Evolutionary conservation across 2,888 invertebrate genomes (phyloP).

Genomic region (Drosophila leonis): DNA sequence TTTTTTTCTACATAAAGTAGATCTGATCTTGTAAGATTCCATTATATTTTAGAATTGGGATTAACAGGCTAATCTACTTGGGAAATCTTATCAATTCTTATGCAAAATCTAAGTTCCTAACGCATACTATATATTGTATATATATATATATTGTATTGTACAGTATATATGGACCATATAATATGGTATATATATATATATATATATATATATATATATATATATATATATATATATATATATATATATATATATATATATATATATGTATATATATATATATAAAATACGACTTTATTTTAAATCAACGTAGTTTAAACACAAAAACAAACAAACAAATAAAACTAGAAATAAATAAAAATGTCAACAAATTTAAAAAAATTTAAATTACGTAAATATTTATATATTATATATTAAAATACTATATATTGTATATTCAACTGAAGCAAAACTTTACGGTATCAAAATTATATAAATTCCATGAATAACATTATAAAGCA

Average conservation of each 20-base stretch:
- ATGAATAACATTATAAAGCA: not conserved
- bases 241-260: too few relatives aligned
- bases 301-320: not conserved
- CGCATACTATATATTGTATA: not conserved
- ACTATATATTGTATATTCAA: not conserved
- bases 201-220: not conserved
- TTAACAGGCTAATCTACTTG: not conserved
- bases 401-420: not conserved
- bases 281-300: not conserved
- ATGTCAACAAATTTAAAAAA: not conserved
- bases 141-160: too few relatives aligned
- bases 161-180: too few relatives aligned
- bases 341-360: not conserved
- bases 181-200: not conserved
- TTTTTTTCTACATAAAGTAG: not conserved
- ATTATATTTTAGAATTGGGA: not conserved
- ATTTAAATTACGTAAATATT: not conserved
- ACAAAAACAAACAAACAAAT: slow-evolving; percentile 2
- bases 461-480: not conserved
- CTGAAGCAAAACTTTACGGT: not conserved
- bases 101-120: not conserved
- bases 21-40: not conserved
- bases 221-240: not conserved
- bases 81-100: not conserved
- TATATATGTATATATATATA: not conserved